Evolutionary conservation across 2,113 vertebrate species (phyloP).

Genomic region (Pyrgilauda ruficollis): DNA sequence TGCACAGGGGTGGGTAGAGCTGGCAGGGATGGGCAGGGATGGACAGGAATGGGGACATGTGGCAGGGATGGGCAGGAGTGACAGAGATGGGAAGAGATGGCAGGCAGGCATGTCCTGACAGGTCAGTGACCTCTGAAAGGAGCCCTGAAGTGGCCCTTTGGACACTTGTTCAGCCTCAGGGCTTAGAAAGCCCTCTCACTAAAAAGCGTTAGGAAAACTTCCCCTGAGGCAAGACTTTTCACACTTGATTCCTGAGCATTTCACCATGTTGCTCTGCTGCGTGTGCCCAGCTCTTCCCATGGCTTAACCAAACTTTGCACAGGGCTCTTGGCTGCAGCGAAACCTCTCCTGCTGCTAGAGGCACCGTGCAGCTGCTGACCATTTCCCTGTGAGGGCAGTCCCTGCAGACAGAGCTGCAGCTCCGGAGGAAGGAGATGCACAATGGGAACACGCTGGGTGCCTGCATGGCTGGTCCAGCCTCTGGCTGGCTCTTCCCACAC

Average conservation of each 20-base stretch:
- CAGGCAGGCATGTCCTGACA: fast-evolving
- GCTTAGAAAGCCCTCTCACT: background rate
- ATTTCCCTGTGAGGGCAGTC: fast-evolving
- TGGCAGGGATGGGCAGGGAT: background rate
- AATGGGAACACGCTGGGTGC: fast-evolving
- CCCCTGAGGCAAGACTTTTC: background rate
- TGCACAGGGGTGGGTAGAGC: fast-evolving
- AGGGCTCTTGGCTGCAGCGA: fast-evolving
- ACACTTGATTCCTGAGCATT: too few species aligned
- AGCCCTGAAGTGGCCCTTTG: background rate
- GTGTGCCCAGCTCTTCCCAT: fast-evolving
- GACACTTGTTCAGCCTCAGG: background rate
- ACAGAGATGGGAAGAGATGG: fast-evolving
- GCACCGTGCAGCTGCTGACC: background rate
- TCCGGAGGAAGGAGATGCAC: fast-evolving
- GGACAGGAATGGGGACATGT: too few species aligned
- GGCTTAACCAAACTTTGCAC: too few species aligned
- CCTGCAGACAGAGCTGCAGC: fast-evolving
- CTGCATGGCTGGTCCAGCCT: fast-evolving
- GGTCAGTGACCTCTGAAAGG: background rate
- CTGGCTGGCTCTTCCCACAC: background rate
- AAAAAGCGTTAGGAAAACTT: background rate
- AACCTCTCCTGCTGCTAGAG: background rate
- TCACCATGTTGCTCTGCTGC: background rate
- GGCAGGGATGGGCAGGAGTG: too few species aligned